Evolutionary conservation across 1,140 invertebrate genomes (phyloP).

Genomic region (Calycopis cecrops): DNA sequence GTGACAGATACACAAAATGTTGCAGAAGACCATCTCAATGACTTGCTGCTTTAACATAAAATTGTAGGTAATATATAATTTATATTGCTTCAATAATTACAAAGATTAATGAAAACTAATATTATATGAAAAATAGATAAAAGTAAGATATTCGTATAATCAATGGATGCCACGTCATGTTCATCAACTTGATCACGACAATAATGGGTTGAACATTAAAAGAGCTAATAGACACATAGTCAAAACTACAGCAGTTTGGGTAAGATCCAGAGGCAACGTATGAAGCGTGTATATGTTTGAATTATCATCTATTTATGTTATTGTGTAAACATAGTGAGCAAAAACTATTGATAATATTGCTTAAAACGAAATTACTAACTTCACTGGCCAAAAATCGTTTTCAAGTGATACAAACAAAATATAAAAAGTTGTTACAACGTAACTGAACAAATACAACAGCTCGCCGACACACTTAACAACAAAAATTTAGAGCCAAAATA

Average conservation of each 20-base stretch:
- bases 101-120: no score
- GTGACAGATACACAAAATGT: not conserved
- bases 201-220: no score
- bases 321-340: constrained; percentile 49
- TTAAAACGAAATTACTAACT: constrained; percentile 42
- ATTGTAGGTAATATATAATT: no score
- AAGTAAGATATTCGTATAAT: no score
- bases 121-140: no score
- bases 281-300: constrained; percentile 56
- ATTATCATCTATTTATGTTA: constrained; percentile 53
- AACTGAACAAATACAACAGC: constrained; percentile 18
- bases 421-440: not conserved
- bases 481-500: constrained; percentile 46
- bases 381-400: constrained; percentile 52
- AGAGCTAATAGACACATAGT: not conserved
- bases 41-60: no score
- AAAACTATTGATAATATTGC: constrained; percentile 40
- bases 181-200: no score
- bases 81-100: no score
- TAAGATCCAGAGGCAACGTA: constrained; percentile 51
- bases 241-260: constrained; percentile 26
- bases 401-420: constrained; percentile 18
- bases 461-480: constrained; percentile 24
- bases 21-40: no score
- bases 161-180: no score